A percentile compares a stretch with the other conserved stretches of the same genome.
Conservation (phyloP, 2,888 invertebrate species). For the Melolontha melolontha region DNA sequence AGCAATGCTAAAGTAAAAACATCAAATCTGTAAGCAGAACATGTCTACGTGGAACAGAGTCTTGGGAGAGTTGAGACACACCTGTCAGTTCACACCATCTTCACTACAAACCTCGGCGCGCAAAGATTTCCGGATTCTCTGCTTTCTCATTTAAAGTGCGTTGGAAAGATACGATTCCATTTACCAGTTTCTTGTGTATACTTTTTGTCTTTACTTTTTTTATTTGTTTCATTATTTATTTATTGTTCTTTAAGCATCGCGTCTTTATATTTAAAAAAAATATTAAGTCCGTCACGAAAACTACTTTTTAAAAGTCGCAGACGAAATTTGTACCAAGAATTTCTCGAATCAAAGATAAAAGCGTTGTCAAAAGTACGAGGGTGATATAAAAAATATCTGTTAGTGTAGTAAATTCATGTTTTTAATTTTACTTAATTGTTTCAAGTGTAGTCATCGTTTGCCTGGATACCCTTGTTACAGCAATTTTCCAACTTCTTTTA, state of each 20-base stretch:
- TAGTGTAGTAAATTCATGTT: no score
- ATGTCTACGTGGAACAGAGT: slow-evolving; percentile 35
- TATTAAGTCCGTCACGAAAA: no score
- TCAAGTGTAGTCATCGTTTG: no score
- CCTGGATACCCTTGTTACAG: no score
- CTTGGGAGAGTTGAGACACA: slow-evolving; percentile 49
- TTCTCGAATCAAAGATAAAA: no score
- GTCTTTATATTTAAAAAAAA: no score
- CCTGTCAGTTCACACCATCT: slow-evolving; percentile 60
- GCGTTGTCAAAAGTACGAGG: no score
- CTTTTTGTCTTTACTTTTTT: slow-evolving; percentile 8
- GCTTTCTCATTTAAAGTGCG: slow-evolving; percentile 58
- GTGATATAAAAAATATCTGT: no score
- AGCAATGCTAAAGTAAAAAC: slow-evolving; percentile 27
- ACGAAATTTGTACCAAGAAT: no score
- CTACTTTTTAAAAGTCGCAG: no score
- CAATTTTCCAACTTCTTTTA: no score
- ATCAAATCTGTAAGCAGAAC: slow-evolving; percentile 38
- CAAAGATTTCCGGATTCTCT: slow-evolving; percentile 61
- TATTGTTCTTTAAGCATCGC: slow-evolving; percentile 1
- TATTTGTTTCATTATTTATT: slow-evolving; percentile 4
- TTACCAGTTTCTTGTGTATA: background rate
- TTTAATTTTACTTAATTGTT: no score
- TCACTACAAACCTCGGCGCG: slow-evolving; percentile 60
- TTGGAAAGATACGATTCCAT: slow-evolving; percentile 53